These are phyloP conservation scores for Iguana delicatissima DNA, from an alignment of 2,797 vertebrate genomes.

Conservation along the genomic window DNA sequence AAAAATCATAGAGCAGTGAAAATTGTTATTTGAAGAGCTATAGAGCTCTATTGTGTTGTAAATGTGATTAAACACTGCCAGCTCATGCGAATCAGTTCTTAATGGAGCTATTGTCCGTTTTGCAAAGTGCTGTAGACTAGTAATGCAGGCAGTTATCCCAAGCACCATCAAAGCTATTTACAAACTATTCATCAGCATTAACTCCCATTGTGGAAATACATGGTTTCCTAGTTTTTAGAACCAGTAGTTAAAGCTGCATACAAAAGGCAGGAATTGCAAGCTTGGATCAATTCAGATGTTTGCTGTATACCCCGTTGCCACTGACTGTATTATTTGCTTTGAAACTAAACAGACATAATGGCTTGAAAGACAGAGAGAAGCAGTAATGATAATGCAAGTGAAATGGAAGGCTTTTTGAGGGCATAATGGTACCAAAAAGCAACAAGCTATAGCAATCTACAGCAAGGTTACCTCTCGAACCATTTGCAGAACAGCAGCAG, in stretches of 20 bases:
- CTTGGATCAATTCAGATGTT: slow-evolving; percentile 43
- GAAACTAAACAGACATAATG: slow-evolving; percentile 42
- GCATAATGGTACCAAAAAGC: slow-evolving; percentile 24
- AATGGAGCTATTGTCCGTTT: slow-evolving; percentile 62
- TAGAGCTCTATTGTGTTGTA: slow-evolving; percentile 56
- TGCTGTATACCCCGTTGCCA: slow-evolving; percentile 14
- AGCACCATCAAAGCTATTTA: slow-evolving; percentile 63
- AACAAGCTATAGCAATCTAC: neutral
- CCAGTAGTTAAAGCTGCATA: slow-evolving; percentile 25
- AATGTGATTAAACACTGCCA: slow-evolving; percentile 64
- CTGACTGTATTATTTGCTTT: slow-evolving; percentile 13
- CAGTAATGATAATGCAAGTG: slow-evolving; percentile 41
- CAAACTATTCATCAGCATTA: slow-evolving; percentile 66
- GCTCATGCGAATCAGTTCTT: slow-evolving; percentile 63
- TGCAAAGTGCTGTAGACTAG: slow-evolving; percentile 57
- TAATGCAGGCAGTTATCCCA: slow-evolving; percentile 52
- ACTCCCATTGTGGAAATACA: slow-evolving; percentile 61
- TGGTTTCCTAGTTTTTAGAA: slow-evolving; percentile 57
- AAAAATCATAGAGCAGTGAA: slow-evolving; percentile 45
- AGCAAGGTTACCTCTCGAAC: slow-evolving; percentile 26
- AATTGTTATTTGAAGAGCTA: slow-evolving; percentile 54
- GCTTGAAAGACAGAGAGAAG: slow-evolving; percentile 42
- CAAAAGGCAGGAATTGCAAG: slow-evolving; percentile 54
- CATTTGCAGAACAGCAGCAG: slow-evolving; percentile 22
- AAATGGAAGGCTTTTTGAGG: slow-evolving; percentile 24